These are phyloP conservation scores for Bombus pyrosoma DNA, from an alignment of 1,140 invertebrate genomes.

Conservation along the genomic window DNA sequence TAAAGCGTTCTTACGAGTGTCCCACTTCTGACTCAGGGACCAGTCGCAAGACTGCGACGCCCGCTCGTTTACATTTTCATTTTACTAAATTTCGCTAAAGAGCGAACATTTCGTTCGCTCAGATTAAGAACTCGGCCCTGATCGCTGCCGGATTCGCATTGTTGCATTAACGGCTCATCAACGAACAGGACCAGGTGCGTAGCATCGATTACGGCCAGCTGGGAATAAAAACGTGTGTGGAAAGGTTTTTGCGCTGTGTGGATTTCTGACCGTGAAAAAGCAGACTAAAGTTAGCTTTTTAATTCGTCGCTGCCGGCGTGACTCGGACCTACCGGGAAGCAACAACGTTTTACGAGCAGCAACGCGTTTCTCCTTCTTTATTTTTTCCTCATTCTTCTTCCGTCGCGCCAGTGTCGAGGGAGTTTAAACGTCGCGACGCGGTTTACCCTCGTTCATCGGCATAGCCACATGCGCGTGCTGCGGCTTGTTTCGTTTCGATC, in stretches of 20 bases:
- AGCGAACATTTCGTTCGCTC: neutral
- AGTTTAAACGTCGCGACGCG: neutral
- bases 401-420: neutral
- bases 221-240: neutral
- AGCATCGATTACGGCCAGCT: neutral
- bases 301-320: neutral
- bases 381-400: neutral
- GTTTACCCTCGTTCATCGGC: neutral
- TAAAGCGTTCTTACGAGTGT: no score
- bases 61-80: no score
- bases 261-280: neutral
- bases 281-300: neutral
- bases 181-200: neutral
- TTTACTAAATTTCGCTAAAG: no score
- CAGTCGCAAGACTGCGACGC: no score
- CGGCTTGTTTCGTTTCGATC: neutral
- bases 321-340: neutral
- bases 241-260: neutral
- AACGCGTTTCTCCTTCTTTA: neutral
- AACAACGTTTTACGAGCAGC: neutral
- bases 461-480: neutral
- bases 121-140: neutral
- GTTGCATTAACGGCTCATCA: conserved; percentile 11
- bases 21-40: no score
- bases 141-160: neutral